A percentile compares a stretch with the other conserved stretches of the same genome.
Evolutionary conservation across 30 jellyfish, hydroid and myxozoan genomes (phyloP).

Genomic region (Pelagia noctiluca): DNA sequence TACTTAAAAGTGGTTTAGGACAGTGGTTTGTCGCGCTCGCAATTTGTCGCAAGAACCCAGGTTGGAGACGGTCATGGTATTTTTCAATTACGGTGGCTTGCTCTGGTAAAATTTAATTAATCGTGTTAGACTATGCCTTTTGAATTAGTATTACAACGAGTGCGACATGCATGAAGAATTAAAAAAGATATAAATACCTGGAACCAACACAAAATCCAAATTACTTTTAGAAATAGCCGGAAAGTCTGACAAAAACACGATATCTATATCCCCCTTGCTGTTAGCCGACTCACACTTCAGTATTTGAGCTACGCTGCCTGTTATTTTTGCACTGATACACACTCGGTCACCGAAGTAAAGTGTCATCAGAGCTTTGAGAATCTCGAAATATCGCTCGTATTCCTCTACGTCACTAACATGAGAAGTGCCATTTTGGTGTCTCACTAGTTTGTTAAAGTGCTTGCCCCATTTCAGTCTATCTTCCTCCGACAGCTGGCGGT

Average conservation of each 20-base stretch:
- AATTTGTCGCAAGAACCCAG: no score
- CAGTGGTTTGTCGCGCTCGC: no score
- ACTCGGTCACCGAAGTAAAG: constrained; percentile 21
- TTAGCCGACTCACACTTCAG: constrained; percentile 48
- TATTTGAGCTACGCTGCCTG: constrained; percentile 69
- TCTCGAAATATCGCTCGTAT: constrained; percentile 12
- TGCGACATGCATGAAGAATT: no score
- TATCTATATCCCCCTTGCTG: constrained; percentile 57
- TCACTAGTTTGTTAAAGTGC: constrained; percentile 36
- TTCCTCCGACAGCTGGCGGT: no score
- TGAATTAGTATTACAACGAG: no score
- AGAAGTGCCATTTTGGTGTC: constrained; percentile 22
- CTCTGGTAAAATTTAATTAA: no score
- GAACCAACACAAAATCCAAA: constrained; percentile 21
- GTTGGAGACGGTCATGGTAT: no score
- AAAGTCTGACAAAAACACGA: constrained; percentile 36
- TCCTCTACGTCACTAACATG: constrained; percentile 35
- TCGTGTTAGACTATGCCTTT: no score
- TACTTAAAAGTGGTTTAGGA: no score
- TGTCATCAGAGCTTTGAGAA: background rate
- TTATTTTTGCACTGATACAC: background rate
- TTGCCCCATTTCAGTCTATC: background rate
- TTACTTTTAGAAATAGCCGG: constrained; percentile 28
- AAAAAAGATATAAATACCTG: no score
- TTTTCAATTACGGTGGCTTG: no score